Evolutionary conservation across 2,113 vertebrate species (phyloP).

Genomic region (Stercorarius parasiticus): DNA sequence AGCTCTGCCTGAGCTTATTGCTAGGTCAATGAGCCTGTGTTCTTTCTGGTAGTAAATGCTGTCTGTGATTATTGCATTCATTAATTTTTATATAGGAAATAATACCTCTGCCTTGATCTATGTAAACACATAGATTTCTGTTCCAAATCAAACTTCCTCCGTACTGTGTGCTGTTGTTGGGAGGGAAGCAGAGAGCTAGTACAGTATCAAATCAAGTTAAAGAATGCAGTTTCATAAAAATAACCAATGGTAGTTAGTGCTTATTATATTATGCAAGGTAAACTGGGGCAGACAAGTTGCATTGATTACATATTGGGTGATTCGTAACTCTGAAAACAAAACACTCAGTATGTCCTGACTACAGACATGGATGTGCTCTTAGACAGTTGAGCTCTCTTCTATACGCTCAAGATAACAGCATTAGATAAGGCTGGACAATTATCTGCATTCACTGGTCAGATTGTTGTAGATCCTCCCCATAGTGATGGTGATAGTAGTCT

Average conservation of each 20-base stretch:
- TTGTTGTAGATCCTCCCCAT: background rate
- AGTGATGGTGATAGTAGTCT: background rate
- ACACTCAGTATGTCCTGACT: background rate
- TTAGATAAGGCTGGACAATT: background rate
- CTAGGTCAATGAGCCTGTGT: background rate
- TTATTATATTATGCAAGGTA: background rate
- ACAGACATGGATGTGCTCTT: background rate
- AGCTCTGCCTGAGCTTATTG: background rate
- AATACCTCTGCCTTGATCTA: background rate
- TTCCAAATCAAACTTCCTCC: background rate
- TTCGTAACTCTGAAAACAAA: background rate
- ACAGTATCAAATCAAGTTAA: background rate
- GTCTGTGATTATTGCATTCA: conserved; percentile 7
- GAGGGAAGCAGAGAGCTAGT: background rate
- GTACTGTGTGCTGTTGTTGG: fast-evolving
- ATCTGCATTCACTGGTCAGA: background rate
- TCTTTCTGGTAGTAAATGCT: background rate
- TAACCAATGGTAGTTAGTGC: background rate
- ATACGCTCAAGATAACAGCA: background rate
- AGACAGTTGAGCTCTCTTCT: background rate
- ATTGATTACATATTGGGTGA: background rate
- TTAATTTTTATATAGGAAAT: conserved; percentile 20
- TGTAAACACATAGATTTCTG: background rate
- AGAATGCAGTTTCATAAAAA: background rate
- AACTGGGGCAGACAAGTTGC: background rate